Conservation (phyloP, 2,113 vertebrate genomes). For the Tinamus guttatus region DNA sequence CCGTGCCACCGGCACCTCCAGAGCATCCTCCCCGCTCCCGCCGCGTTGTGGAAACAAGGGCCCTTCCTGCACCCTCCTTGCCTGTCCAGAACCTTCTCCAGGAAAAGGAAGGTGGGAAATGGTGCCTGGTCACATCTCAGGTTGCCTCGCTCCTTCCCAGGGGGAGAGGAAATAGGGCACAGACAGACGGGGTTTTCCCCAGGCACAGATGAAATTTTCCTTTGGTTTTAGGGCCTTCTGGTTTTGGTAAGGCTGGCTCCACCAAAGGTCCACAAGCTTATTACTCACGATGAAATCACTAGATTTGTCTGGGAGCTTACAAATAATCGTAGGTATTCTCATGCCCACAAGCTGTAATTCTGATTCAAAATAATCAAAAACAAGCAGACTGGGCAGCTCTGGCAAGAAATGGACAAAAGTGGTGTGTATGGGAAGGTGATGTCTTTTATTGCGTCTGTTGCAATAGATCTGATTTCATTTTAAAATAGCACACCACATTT, state of each 20-base stretch:
- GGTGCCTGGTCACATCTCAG: not conserved
- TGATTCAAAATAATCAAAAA: not conserved
- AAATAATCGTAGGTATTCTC: not conserved
- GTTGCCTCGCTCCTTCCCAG: not conserved
- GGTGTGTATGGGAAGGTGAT: not conserved
- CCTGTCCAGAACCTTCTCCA: not conserved
- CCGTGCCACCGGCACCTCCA: not conserved
- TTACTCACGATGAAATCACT: not conserved
- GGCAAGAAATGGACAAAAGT: not conserved
- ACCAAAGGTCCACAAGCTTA: not conserved
- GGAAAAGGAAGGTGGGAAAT: accelerated
- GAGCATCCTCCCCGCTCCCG: not conserved
- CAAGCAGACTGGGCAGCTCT: not conserved
- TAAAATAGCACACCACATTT: not conserved
- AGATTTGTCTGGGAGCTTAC: not conserved
- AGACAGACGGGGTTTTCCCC: accelerated
- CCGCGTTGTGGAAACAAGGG: accelerated
- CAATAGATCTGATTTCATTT: not conserved
- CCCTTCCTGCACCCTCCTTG: not conserved
- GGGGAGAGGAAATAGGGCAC: accelerated
- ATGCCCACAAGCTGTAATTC: not conserved
- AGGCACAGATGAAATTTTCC: not conserved
- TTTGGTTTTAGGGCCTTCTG: not conserved
- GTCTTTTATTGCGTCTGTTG: not conserved
- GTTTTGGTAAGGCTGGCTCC: not conserved